These are phyloP conservation scores for Lathronympha strigana DNA, from an alignment of 2,888 invertebrate genomes.

Conservation along the genomic window DNA sequence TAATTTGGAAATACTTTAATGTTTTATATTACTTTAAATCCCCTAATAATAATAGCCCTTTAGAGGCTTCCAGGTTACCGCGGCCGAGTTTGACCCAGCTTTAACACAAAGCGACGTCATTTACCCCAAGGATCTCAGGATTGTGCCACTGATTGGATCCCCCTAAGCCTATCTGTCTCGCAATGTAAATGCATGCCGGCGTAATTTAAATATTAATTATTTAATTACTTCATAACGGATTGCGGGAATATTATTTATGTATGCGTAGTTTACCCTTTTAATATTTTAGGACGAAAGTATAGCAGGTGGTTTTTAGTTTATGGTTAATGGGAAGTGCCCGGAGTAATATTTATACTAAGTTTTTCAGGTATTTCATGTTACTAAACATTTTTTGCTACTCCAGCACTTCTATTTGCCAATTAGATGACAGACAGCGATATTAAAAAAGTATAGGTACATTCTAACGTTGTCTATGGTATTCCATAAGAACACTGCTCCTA, in stretches of 20 bases:
- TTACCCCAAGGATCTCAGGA: conserved; percentile 45
- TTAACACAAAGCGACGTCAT: conserved; percentile 52
- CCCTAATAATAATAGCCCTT: neutral
- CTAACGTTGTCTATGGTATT: no score
- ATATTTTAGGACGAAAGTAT: neutral
- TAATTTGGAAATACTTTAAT: no score
- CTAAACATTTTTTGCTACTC: no score
- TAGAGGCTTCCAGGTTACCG: neutral
- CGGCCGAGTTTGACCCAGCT: conserved; percentile 30
- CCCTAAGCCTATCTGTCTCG: conserved; percentile 48
- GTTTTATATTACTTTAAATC: no score
- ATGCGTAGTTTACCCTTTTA: conserved; percentile 10
- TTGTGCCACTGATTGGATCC: conserved; percentile 56
- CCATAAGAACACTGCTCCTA: no score
- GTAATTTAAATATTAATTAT: conserved; percentile 40
- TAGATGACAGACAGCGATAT: no score
- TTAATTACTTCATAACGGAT: conserved; percentile 36
- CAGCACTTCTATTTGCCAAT: no score
- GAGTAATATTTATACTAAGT: no score
- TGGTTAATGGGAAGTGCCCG: no score
- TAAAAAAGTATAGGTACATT: no score
- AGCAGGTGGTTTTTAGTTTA: neutral
- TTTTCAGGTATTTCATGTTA: no score
- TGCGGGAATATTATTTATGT: conserved; percentile 30
- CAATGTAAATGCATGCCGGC: conserved; percentile 24